Evolutionary conservation across 2,113 vertebrate species (phyloP).

Genomic region (Aegotheles bennettii): DNA sequence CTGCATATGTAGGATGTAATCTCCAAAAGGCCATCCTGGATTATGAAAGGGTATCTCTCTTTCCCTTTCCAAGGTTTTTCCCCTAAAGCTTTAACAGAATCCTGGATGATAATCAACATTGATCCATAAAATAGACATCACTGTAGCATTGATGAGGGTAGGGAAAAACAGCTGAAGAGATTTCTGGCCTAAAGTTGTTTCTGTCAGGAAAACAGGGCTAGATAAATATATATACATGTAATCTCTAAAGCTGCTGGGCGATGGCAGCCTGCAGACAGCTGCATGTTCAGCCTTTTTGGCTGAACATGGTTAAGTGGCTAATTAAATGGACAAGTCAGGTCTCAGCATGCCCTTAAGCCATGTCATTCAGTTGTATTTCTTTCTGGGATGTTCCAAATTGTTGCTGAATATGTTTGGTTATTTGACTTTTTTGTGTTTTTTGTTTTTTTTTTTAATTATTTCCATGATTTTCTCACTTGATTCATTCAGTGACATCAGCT

Average conservation of each 20-base stretch:
- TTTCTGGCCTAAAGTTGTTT: neutral
- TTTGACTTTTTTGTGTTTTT: neutral
- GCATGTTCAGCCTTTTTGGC: conserved; percentile 32
- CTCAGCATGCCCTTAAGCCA: neutral
- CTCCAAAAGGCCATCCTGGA: neutral
- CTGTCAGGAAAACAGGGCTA: conserved; percentile 47
- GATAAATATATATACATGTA: neutral
- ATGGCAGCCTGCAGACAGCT: conserved; percentile 3
- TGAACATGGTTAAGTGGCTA: conserved; percentile 45
- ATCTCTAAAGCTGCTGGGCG: conserved; percentile 18
- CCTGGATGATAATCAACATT: neutral
- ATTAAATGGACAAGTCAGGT: conserved; percentile 54
- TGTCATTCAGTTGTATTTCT: neutral
- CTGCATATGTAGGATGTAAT: neutral
- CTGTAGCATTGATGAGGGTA: neutral
- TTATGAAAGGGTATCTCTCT: neutral
- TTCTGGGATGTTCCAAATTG: neutral
- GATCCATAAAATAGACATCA: neutral
- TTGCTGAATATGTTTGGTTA: neutral
- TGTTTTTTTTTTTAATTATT: neutral
- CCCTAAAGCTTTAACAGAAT: neutral
- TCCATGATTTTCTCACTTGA: neutral
- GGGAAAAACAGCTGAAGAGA: neutral
- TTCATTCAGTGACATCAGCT: conserved; percentile 11
- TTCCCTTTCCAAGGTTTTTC: neutral